phyloP scores from a whole-genome alignment of 1,140 invertebrate genomes.

The Antheraea mylitta region DNA sequence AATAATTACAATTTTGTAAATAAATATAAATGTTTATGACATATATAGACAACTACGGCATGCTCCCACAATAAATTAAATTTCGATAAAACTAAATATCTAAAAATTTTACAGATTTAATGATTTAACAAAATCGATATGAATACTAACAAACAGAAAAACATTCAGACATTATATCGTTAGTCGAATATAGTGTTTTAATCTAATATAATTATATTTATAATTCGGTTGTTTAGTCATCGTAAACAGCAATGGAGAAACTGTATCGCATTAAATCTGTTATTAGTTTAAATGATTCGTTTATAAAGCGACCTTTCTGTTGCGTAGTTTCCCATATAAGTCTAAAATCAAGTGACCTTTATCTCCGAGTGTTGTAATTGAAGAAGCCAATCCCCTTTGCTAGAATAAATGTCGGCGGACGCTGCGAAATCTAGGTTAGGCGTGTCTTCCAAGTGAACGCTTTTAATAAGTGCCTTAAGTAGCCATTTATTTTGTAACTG shows the following conservation, averaged over 20 bases:
- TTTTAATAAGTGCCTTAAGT: neutral
- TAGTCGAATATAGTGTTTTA: no score
- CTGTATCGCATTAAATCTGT: no score
- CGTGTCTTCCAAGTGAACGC: constrained; percentile 9
- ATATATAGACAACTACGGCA: no score
- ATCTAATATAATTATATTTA: no score
- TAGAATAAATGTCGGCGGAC: constrained; percentile 11
- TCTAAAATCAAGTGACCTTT: constrained; percentile 6
- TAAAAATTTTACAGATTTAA: no score
- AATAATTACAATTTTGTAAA: no score
- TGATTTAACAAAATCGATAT: no score
- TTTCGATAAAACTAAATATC: no score
- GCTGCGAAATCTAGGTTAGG: constrained; percentile 12
- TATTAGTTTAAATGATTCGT: neutral
- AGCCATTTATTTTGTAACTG: neutral
- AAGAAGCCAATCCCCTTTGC: constrained; percentile 15
- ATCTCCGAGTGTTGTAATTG: constrained; percentile 8
- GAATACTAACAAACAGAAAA: no score
- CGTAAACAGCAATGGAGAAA: neutral
- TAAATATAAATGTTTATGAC: no score
- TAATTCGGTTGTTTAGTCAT: neutral
- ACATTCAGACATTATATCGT: no score
- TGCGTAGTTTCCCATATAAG: neutral
- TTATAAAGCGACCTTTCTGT: neutral
- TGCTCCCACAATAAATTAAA: no score